A percentile compares a stretch with the other conserved stretches of the same genome.
These are phyloP conservation scores for Drepanosiphum platanoidis DNA, from an alignment of 2,888 invertebrate species.

Conservation along the genomic window DNA sequence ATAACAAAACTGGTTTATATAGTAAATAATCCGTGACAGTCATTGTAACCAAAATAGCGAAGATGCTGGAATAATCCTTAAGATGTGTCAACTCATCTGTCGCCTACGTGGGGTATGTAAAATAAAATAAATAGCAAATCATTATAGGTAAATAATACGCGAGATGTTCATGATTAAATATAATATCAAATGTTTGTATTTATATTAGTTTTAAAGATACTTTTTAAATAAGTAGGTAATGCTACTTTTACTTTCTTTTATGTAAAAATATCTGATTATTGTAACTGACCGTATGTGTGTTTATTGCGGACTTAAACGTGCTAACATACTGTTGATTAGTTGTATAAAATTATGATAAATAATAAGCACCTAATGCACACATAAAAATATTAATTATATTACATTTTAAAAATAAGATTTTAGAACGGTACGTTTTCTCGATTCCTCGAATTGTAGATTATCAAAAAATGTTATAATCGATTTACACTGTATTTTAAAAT, in stretches of 20 bases:
- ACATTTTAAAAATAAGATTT: too few species aligned
- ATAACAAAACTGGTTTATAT: conserved; percentile 53
- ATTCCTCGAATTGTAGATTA: too few species aligned
- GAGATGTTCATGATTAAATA: background rate
- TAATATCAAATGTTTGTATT: background rate
- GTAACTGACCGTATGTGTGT: background rate
- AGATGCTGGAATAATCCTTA: conserved; percentile 16
- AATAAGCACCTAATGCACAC: too few species aligned
- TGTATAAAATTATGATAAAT: too few species aligned
- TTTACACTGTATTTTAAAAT: too few species aligned
- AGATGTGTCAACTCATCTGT: conserved; percentile 19
- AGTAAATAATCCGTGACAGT: conserved; percentile 36
- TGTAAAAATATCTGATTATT: background rate
- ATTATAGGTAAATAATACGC: background rate
- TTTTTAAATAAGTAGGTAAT: background rate
- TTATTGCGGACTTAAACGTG: too few species aligned
- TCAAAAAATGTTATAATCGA: too few species aligned
- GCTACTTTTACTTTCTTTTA: background rate
- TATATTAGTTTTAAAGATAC: background rate
- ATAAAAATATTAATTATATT: too few species aligned
- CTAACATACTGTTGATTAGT: too few species aligned
- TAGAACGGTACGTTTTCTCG: too few species aligned
- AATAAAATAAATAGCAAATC: background rate
- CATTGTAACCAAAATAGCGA: conserved; percentile 24
- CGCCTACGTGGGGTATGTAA: background rate